Conservation (phyloP, 1,140 invertebrate genomes). For the Brachionus manjavacas region DNA sequence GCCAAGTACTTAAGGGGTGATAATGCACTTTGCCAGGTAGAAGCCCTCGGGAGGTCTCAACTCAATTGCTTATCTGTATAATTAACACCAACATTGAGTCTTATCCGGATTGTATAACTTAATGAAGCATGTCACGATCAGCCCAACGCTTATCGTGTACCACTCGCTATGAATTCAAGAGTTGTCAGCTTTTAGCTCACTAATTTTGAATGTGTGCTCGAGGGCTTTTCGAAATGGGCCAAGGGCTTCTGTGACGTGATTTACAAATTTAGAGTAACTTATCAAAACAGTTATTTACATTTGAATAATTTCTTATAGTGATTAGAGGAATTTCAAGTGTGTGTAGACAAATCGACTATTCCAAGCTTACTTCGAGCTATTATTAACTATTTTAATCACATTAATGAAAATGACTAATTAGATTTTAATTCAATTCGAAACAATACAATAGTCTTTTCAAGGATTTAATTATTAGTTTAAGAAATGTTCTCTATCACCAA, state of each 20-base stretch:
- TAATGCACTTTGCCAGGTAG: neutral
- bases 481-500: neutral
- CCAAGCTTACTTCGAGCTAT: neutral
- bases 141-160: neutral
- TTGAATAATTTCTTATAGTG: neutral
- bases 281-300: neutral
- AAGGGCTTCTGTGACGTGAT: neutral
- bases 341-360: no score
- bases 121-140: neutral
- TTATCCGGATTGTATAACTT: neutral
- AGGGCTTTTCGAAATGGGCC: neutral
- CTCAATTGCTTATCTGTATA: neutral
- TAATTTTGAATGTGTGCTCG: neutral
- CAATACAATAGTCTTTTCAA: neutral
- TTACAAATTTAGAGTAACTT: neutral
- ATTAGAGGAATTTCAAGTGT: neutral
- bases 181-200: no score
- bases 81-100: neutral
- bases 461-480: neutral
- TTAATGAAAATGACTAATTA: neutral
- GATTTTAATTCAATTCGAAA: neutral
- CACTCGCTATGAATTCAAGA: neutral
- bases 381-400: neutral
- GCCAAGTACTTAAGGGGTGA: neutral
- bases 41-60: neutral